Evolutionary conservation across 1,140 invertebrate genomes (phyloP).

Genomic region (Drosophila ohnishii): DNA sequence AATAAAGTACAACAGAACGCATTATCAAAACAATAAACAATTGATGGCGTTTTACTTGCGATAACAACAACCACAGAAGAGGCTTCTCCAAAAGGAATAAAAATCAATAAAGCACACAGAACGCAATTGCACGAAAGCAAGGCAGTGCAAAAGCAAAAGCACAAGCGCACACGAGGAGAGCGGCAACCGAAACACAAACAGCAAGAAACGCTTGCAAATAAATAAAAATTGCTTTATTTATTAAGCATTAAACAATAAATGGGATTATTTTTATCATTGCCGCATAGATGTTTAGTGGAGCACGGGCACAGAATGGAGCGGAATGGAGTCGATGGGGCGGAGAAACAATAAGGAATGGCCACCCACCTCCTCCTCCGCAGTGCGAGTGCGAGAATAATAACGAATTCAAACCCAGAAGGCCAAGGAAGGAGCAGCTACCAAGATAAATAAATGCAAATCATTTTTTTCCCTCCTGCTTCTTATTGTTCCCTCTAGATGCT

Average conservation of each 20-base stretch:
- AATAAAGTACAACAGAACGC: constrained; percentile 46
- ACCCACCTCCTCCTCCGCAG: neutral
- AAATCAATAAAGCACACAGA: constrained; percentile 52
- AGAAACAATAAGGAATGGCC: constrained; percentile 29
- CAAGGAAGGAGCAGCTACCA: constrained; percentile 17
- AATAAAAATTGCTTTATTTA: constrained; percentile 82
- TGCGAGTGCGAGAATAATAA: constrained; percentile 44
- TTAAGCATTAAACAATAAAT: constrained; percentile 82
- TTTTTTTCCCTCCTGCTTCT: constrained; percentile 48
- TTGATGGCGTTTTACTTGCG: constrained; percentile 72
- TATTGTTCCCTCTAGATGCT: constrained; percentile 15
- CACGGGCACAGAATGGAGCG: constrained; percentile 1
- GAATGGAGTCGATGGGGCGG: constrained; percentile 10
- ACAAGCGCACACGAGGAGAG: neutral
- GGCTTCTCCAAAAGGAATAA: constrained; percentile 28
- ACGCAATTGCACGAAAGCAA: constrained; percentile 40
- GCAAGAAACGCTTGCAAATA: constrained; percentile 65
- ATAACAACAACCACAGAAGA: constrained; percentile 42
- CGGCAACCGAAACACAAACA: constrained; percentile 30
- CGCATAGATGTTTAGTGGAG: constrained; percentile 52
- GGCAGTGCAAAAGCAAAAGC: neutral
- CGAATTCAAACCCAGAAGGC: constrained; percentile 37
- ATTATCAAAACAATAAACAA: constrained; percentile 81
- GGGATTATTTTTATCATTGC: constrained; percentile 76
- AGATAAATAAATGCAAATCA: constrained; percentile 79